These are phyloP conservation scores for Palythoa grandis DNA, from an alignment of 92 coral and sea anemone genomes.

Conservation along the genomic window DNA sequence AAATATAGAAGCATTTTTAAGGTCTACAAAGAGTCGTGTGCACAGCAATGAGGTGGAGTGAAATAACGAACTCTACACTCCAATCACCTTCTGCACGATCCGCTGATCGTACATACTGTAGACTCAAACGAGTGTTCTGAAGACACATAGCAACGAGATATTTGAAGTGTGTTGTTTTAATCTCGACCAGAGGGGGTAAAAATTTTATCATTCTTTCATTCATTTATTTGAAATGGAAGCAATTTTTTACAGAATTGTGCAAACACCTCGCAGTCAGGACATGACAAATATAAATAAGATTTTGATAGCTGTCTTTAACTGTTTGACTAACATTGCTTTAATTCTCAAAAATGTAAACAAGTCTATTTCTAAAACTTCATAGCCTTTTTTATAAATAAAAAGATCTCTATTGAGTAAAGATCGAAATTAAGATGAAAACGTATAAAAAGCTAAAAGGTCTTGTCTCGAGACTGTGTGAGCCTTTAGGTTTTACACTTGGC, in stretches of 20 bases:
- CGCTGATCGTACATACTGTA: not conserved
- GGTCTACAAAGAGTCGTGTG: no score
- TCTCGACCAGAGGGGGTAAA: not conserved
- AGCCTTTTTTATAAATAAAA: not conserved
- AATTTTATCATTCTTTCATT: not conserved
- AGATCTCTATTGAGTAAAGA: not conserved
- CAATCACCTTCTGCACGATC: not conserved
- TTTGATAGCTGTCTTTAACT: conserved; percentile 6
- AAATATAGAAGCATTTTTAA: no score
- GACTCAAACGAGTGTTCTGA: not conserved
- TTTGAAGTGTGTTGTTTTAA: not conserved
- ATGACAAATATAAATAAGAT: not conserved
- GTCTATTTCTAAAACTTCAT: not conserved
- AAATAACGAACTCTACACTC: no score
- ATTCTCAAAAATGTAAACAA: conserved; percentile 19
- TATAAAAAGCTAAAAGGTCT: no score
- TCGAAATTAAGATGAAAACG: no score
- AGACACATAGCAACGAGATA: not conserved
- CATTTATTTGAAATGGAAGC: not conserved
- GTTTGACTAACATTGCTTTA: conserved; percentile 1
- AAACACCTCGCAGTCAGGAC: conserved; percentile 13
- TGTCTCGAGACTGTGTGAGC: no score
- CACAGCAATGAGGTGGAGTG: no score
- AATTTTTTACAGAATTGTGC: not conserved
- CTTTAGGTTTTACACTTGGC: no score